These are phyloP conservation scores for Pegea sp. DNA, from an alignment of 23 tunicate genomes.

Conservation along the genomic window DNA sequence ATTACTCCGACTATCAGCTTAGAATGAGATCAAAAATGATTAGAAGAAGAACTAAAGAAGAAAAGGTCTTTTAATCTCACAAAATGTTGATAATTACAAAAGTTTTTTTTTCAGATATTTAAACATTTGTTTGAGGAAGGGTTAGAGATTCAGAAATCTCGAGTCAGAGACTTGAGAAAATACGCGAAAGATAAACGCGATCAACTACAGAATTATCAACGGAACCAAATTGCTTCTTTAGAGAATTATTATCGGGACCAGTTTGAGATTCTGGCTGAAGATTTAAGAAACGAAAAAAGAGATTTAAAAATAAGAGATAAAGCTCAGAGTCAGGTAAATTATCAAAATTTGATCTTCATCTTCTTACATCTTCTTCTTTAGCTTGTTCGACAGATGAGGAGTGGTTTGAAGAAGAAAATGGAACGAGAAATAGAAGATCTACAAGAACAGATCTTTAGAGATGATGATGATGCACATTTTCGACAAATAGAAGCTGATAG, in stretches of 20 bases:
- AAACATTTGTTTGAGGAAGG: constrained; percentile 90
- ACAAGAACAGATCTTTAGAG: constrained; percentile 68
- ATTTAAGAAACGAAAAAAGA: constrained; percentile 32
- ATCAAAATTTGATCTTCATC: not conserved
- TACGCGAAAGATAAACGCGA: constrained; percentile 73
- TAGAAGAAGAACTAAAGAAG: constrained; percentile 78
- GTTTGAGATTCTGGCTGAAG: constrained; percentile 72
- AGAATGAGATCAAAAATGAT: constrained; percentile 72
- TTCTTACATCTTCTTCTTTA: constrained; percentile 2
- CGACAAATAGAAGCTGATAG: constrained; percentile 91
- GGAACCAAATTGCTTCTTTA: constrained; percentile 57
- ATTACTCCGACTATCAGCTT: constrained; percentile 72
- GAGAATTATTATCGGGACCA: constrained; percentile 91
- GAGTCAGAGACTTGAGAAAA: constrained; percentile 48
- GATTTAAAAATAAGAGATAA: constrained; percentile 34
- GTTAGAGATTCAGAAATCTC: constrained; percentile 38
- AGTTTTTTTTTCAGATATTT: constrained; percentile 41
- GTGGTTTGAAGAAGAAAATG: constrained; percentile 74
- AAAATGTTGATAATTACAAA: not conserved
- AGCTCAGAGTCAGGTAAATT: constrained; percentile 47
- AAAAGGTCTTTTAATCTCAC: constrained; percentile 14
- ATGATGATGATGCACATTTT: constrained; percentile 76
- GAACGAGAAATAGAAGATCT: constrained; percentile 43
- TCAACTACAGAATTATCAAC: constrained; percentile 44
- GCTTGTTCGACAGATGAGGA: constrained; percentile 70